Evolutionary conservation across 2,113 vertebrate genomes (phyloP), one percentile per base, ranked within the genome.

Genomic region (Dicaeum eximium): DNA sequence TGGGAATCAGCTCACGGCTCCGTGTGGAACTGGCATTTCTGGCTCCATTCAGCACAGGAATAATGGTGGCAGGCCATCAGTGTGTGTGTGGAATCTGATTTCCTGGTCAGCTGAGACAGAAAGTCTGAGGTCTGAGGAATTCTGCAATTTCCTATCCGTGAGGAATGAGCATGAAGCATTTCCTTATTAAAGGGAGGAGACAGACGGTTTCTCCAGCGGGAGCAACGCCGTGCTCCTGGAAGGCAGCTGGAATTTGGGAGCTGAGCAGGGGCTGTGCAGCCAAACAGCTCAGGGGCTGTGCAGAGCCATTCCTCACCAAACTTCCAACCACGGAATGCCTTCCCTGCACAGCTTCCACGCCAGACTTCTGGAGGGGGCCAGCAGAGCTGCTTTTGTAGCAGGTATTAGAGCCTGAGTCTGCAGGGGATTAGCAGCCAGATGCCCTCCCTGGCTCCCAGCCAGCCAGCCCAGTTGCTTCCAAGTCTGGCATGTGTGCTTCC

Each of bases 341-440:
- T 57, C 75, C 51, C 35, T 53, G 80, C 77, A 16, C 53, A 1
- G 50, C 24, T 80, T 51, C 88, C 93, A 50, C 5, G 82, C 74
- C 10, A 14, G 64, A 2, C 75, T 86, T 22, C 45, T 7, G 2
- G 62, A 70, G 62, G 75, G 74, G 69, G 25, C 66, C 2, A 5
- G 35, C 28, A 0, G 37, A 60, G 88, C 93, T 88, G 93, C 92
- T 70, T 90, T 72, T 94, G 93, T 53, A 11, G 62, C 45, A 72
- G 86, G 80, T 40, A 91, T 81, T 93, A 80, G 71, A 77, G 83
- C 33, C 92, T 57, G 35, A 22, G 65, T 57, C 81, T 94, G 94
- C 80, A 62, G 86, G 94, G 89, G 88, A 90, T 96, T 81, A 92
- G 74, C 19, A 86, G 96, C 37, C 93, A 94, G 97, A 80, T 93